Conservation (phyloP, 2,888 invertebrate species). For the Tachina fera region DNA sequence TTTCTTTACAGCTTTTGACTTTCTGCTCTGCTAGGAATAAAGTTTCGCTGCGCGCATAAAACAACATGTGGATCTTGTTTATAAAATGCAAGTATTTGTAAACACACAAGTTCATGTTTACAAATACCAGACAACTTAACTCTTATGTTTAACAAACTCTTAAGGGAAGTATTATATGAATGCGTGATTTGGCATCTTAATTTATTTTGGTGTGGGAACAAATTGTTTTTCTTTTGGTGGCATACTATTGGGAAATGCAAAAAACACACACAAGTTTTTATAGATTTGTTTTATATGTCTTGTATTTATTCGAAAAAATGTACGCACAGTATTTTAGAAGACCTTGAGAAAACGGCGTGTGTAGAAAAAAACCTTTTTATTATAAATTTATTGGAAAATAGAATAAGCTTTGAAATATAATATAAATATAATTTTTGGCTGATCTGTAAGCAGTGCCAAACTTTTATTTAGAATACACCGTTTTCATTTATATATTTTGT, state of each 20-base stretch:
- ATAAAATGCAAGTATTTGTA: constrained; percentile 11
- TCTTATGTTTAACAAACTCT: constrained; percentile 1
- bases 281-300: constrained; percentile 11
- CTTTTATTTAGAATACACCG: background rate
- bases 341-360: constrained; percentile 14
- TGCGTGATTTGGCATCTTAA: background rate
- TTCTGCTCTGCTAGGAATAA: background rate
- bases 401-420: background rate
- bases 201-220: background rate
- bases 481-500: background rate
- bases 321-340: constrained; percentile 38
- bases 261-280: constrained; percentile 29
- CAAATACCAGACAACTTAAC: background rate
- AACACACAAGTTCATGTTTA: background rate
- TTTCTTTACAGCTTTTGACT: too few species aligned
- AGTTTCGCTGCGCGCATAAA: background rate
- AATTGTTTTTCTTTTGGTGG: background rate
- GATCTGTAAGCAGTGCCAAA: constrained; percentile 6
- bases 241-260: constrained; percentile 7
- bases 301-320: constrained; percentile 21
- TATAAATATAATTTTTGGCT: background rate
- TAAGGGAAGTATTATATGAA: background rate
- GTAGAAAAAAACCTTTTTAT: background rate
- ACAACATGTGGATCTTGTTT: constrained; percentile 11
- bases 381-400: background rate